Evolutionary conservation across 2,797 vertebrate genomes (phyloP).

Genomic region (Pangasius mekongensis): DNA sequence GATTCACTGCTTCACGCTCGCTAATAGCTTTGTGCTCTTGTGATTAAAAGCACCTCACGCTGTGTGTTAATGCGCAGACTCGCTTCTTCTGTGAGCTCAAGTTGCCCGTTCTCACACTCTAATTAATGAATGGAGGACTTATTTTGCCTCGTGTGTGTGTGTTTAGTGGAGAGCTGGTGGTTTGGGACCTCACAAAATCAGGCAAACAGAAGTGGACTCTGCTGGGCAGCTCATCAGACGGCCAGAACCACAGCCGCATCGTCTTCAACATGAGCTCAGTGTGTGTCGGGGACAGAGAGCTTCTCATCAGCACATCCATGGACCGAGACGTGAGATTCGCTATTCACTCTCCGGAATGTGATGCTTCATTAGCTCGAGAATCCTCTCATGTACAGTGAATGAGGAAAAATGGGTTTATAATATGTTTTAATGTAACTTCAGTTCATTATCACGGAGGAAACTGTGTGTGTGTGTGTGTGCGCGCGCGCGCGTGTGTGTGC

Average conservation of each 20-base stretch:
- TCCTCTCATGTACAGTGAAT: background rate
- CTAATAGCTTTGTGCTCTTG: no score
- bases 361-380: background rate
- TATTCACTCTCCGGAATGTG: background rate
- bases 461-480: background rate
- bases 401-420: background rate
- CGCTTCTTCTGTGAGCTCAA: background rate
- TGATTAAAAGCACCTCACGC: background rate
- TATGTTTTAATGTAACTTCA: background rate
- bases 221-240: conserved; percentile 83
- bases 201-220: conserved; percentile 90
- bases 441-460: background rate
- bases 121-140: background rate
- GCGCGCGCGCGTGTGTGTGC: no score
- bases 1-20: no score
- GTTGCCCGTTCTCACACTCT: background rate
- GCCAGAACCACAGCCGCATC: conserved; percentile 91
- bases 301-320: conserved; percentile 60
- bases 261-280: conserved; percentile 89
- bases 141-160: background rate
- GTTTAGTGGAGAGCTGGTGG: conserved; percentile 86
- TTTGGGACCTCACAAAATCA: conserved; percentile 86
- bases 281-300: conserved; percentile 77
- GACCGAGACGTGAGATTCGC: conserved; percentile 68
- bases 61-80: background rate